Evolutionary conservation across 2,113 vertebrate genomes (phyloP).

Genomic region (Chaetodon trifascialis): DNA sequence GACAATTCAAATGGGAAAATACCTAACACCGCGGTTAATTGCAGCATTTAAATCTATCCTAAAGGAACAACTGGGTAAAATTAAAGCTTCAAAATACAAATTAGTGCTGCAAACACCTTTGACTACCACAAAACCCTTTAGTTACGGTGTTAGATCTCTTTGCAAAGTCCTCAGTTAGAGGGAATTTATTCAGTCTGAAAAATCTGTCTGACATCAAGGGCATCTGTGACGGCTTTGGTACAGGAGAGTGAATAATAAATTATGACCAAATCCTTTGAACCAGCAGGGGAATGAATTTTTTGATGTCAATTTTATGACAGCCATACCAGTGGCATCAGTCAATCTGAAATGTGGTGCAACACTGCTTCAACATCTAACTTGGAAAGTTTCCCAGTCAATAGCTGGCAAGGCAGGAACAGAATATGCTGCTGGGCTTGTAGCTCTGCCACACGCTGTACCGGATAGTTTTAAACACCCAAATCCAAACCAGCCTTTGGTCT

Average conservation of each 20-base stretch:
- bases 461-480: constrained; percentile 34
- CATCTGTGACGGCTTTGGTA: constrained; percentile 59
- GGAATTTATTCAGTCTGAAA: constrained; percentile 50
- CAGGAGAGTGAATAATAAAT: constrained; percentile 69
- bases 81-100: constrained; percentile 41
- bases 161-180: constrained; percentile 49
- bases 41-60: constrained; percentile 28
- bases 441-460: constrained; percentile 18
- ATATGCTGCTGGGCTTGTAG: constrained; percentile 24
- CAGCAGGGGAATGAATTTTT: constrained; percentile 53
- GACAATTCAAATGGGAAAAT: constrained; percentile 30
- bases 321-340: constrained; percentile 62
- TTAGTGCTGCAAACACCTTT: constrained; percentile 32
- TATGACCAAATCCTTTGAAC: constrained; percentile 68
- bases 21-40: background rate
- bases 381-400: constrained; percentile 54
- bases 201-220: constrained; percentile 71
- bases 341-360: constrained; percentile 68
- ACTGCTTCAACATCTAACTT: constrained; percentile 55
- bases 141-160: constrained; percentile 32
- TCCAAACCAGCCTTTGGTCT: background rate
- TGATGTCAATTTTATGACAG: constrained; percentile 70
- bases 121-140: constrained; percentile 46
- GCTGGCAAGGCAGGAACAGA: constrained; percentile 29
- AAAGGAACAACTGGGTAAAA: constrained; percentile 24